phyloP scores from a whole-genome alignment of 2,888 invertebrate species.

The Pecten maximus region DNA sequence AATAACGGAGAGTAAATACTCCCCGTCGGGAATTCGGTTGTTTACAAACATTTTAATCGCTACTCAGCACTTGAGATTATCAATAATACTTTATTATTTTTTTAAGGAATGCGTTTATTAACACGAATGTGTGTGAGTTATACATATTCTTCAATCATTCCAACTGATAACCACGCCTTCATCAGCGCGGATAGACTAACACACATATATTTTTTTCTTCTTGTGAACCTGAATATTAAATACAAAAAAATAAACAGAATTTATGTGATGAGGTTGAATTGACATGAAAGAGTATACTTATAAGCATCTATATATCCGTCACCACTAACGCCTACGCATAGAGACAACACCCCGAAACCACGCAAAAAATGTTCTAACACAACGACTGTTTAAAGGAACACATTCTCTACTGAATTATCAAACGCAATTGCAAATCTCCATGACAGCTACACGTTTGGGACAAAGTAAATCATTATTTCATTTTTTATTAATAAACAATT shows the following conservation, averaged over 20 bases:
- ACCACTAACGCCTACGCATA: neutral
- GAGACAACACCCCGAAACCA: constrained; percentile 21
- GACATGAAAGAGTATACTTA: neutral
- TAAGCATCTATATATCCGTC: neutral
- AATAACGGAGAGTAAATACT: neutral
- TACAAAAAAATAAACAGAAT: neutral
- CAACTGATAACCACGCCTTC: neutral
- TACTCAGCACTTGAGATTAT: neutral
- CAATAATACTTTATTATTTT: neutral
- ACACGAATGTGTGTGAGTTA: neutral
- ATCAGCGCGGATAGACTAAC: neutral
- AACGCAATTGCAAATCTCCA: too few relatives aligned
- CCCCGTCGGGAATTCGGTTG: neutral
- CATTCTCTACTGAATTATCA: neutral
- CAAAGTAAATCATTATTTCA: too few relatives aligned
- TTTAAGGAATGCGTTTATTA: neutral
- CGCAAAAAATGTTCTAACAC: neutral
- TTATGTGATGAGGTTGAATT: neutral
- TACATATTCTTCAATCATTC: neutral
- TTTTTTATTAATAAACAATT: too few relatives aligned
- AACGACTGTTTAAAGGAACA: neutral
- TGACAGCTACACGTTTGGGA: too few relatives aligned
- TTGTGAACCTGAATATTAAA: neutral
- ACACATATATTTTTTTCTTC: neutral
- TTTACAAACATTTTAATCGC: neutral